Evolutionary conservation across 2,797 vertebrate genomes (phyloP).

Genomic region (Mustela erminea): DNA sequence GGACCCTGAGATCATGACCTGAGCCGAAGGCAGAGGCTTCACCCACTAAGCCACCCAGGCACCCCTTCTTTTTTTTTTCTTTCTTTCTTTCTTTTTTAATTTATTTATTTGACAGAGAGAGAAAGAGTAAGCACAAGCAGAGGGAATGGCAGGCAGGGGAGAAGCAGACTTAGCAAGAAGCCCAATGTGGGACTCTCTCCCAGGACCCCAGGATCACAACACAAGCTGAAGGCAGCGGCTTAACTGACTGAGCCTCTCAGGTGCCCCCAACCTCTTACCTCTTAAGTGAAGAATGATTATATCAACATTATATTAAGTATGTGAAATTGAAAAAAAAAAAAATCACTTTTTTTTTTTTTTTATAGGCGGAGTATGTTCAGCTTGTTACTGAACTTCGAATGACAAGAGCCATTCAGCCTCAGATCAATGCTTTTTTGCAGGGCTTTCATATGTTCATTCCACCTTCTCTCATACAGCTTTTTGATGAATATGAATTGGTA

Average conservation of each 20-base stretch:
- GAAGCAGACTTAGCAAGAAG: too few relatives aligned
- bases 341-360: background rate
- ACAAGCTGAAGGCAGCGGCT: too few relatives aligned
- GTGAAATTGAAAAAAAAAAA: slow-evolving; percentile 38
- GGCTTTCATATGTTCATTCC: slow-evolving; percentile 99
- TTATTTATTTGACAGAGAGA: too few relatives aligned
- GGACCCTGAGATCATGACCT: too few relatives aligned
- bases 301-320: background rate
- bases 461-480: slow-evolving; percentile 97
- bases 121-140: too few relatives aligned
- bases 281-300: slow-evolving; percentile 52
- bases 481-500: slow-evolving; percentile 99
- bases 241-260: too few relatives aligned
- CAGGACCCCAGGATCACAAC: too few relatives aligned
- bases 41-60: too few relatives aligned
- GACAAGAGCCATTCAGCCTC: slow-evolving; percentile 99
- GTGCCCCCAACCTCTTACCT: background rate
- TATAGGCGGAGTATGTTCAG: slow-evolving; percentile 98
- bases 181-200: too few relatives aligned
- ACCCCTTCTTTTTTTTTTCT: background rate
- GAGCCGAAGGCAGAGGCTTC: too few relatives aligned
- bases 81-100: background rate
- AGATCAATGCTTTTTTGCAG: slow-evolving; percentile 98
- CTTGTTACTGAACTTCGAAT: slow-evolving; percentile 99
- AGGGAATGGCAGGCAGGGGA: too few relatives aligned